phyloP scores from a whole-genome alignment of 2,797 vertebrate genomes.

The Cynopterus sphinx region DNA sequence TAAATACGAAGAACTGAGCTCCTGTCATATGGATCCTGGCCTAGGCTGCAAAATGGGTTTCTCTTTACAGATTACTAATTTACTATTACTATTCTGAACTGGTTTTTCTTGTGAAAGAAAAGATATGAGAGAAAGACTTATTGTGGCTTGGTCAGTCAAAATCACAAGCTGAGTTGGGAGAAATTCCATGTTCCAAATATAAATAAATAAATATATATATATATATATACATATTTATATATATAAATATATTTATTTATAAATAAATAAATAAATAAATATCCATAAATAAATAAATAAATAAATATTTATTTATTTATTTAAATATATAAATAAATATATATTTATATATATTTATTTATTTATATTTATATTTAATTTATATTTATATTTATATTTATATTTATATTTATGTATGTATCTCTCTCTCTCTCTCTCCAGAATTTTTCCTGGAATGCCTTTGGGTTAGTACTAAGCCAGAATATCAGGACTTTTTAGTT shows the following conservation, averaged over 20 bases:
- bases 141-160: slow-evolving; percentile 68
- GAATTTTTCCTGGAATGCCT: background rate
- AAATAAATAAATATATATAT: too few relatives aligned
- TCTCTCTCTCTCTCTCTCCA: background rate
- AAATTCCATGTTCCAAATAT: slow-evolving; percentile 38
- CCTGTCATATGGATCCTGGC: slow-evolving; percentile 69
- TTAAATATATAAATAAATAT: too few relatives aligned
- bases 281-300: too few relatives aligned
- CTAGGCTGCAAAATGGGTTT: slow-evolving; percentile 52
- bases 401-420: too few relatives aligned
- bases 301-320: too few relatives aligned
- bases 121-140: slow-evolving; percentile 57
- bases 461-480: slow-evolving; percentile 28
- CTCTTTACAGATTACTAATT: slow-evolving; percentile 74
- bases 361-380: too few relatives aligned
- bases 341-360: too few relatives aligned
- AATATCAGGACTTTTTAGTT: background rate
- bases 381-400: too few relatives aligned
- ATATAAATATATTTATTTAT: too few relatives aligned
- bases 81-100: slow-evolving; percentile 61
- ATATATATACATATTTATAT: too few relatives aligned
- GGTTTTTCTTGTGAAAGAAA: slow-evolving; percentile 49
- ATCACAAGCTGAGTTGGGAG: slow-evolving; percentile 39
- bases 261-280: too few relatives aligned
- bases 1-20: slow-evolving; percentile 67